These are phyloP conservation scores for Brachylomia viminalis DNA, from an alignment of 2,888 invertebrate species.

Conservation along the genomic window DNA sequence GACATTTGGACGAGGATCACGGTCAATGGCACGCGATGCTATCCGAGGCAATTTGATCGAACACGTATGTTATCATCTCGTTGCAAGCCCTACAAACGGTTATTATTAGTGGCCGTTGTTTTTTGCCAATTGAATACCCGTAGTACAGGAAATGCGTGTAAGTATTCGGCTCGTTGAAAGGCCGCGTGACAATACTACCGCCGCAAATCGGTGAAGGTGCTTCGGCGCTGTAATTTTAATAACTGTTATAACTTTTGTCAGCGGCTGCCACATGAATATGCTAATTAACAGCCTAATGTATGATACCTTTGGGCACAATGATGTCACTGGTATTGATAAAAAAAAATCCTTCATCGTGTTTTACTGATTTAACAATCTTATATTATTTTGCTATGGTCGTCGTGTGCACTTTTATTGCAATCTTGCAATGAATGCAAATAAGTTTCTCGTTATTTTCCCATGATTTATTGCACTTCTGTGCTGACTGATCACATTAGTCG, in stretches of 20 bases:
- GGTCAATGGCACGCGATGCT: slow-evolving; percentile 74
- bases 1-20: slow-evolving; percentile 79
- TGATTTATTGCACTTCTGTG: slow-evolving; percentile 76
- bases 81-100: slow-evolving; percentile 53
- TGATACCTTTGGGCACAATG: slow-evolving; percentile 61
- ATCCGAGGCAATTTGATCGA: slow-evolving; percentile 56
- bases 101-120: slow-evolving; percentile 69
- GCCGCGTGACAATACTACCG: slow-evolving; percentile 68
- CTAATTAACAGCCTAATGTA: slow-evolving; percentile 65
- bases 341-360: slow-evolving; percentile 57
- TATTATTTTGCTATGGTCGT: slow-evolving; percentile 51
- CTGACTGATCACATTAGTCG: slow-evolving; percentile 75
- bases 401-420: slow-evolving; percentile 69
- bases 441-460: slow-evolving; percentile 71
- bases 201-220: slow-evolving; percentile 74
- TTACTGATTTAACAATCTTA: slow-evolving; percentile 55
- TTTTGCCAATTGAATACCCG: slow-evolving; percentile 77
- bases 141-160: slow-evolving; percentile 87
- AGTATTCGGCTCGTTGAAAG: slow-evolving; percentile 83
- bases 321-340: slow-evolving; percentile 65
- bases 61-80: slow-evolving; percentile 56
- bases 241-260: slow-evolving; percentile 68
- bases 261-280: slow-evolving; percentile 67
- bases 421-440: slow-evolving; percentile 71
- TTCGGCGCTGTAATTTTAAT: slow-evolving; percentile 72